phyloP scores from a whole-genome alignment of 53 echinoderm and acorn worm genomes.

The Crossaster papposus region DNA sequence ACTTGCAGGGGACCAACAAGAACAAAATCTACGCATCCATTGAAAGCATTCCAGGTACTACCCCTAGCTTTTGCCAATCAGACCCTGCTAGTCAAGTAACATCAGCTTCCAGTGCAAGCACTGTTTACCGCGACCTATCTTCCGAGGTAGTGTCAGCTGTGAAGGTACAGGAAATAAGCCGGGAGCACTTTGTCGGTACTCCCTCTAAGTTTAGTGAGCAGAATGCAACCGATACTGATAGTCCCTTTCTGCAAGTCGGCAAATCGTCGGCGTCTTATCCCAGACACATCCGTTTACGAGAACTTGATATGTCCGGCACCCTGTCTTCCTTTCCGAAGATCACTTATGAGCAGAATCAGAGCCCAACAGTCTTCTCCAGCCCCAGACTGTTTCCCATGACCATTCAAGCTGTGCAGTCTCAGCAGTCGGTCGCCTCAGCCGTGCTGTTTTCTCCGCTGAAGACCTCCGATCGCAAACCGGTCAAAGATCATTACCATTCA shows the following conservation, averaged over 20 bases:
- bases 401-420: constrained; percentile 36
- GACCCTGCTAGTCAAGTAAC: not conserved
- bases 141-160: not conserved
- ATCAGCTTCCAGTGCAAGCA: constrained; percentile 12
- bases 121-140: not conserved
- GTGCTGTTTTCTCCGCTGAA: constrained; percentile 40
- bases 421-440: constrained; percentile 26
- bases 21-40: not conserved
- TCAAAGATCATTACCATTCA: not conserved
- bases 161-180: not conserved
- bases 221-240: constrained; percentile 1
- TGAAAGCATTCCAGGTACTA: not conserved
- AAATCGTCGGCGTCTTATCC: not conserved
- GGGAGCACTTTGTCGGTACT: not conserved
- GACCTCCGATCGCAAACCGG: not conserved
- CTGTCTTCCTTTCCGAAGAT: constrained; percentile 16
- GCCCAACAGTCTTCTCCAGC: constrained; percentile 62
- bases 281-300: not conserved
- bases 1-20: not conserved
- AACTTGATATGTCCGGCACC: not conserved
- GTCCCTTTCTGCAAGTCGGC: not conserved
- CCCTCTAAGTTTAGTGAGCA: not conserved
- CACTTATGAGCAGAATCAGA: constrained; percentile 25
- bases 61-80: constrained; percentile 19
- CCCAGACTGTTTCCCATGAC: constrained; percentile 45